These are phyloP conservation scores for Aphelenchoides fujianensis DNA, from an alignment of 1,140 invertebrate genomes.

Conservation along the genomic window DNA sequence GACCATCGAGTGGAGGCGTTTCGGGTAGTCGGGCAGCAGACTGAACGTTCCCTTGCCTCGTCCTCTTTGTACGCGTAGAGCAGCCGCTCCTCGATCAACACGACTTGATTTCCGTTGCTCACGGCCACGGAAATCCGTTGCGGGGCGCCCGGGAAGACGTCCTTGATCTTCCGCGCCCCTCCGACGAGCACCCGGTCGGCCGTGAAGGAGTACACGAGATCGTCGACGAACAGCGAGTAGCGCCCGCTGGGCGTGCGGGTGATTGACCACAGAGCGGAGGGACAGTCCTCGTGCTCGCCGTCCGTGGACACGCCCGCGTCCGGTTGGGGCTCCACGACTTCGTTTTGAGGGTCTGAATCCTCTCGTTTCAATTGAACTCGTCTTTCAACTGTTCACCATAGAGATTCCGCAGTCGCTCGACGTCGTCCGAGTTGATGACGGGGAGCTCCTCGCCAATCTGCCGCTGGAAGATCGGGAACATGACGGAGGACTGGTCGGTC, in stretches of 20 bases:
- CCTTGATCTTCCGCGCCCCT: conserved; percentile 1
- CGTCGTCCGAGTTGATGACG: conserved; percentile 44
- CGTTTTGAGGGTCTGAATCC: conserved; percentile 6
- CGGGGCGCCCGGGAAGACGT: conserved; percentile 39
- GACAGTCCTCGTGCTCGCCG: conserved; percentile 24
- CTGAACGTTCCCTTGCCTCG: conserved; percentile 27
- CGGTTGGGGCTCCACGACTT: neutral
- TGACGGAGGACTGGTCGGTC: conserved; percentile 38
- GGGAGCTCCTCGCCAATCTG: conserved; percentile 38
- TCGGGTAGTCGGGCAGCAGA: conserved; percentile 26
- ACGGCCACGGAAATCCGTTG: conserved; percentile 38
- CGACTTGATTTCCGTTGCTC: conserved; percentile 28
- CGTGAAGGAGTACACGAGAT: conserved; percentile 1
- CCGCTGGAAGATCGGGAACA: conserved; percentile 50
- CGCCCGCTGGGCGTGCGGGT: conserved; percentile 9
- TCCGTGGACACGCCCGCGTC: conserved; percentile 15
- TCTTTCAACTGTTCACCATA: conserved; percentile 29
- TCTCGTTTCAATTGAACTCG: neutral
- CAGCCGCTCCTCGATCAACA: conserved; percentile 42
- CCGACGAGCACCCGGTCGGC: neutral
- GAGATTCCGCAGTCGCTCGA: conserved; percentile 38
- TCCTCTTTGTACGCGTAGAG: conserved; percentile 35
- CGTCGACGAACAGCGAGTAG: conserved; percentile 9
- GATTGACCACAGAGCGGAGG: conserved; percentile 26
- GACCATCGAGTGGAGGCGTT: conserved; percentile 36